Base-by-base conservation (phyloP, 2,113 vertebrate genomes). In the Sarotherodon lohbergeri region DNA sequence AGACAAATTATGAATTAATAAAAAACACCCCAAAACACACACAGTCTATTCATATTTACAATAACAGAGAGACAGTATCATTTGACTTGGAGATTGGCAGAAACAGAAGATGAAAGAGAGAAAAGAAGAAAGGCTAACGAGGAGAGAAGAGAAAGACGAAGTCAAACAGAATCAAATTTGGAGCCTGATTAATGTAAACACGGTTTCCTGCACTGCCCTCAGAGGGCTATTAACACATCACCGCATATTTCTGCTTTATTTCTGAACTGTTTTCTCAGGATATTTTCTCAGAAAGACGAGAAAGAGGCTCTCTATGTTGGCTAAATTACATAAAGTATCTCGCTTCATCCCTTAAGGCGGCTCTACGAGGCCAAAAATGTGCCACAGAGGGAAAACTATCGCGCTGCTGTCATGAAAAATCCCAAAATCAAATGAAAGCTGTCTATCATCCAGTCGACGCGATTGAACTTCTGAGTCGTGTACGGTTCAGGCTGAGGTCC, bases 341-440 rank as follows among this genome's bases (percentile, higher is more conserved):
- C 83, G 80, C 76, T 29, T 36, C n/a, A 10, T 61, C 39, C 52
- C 41, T 85, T 43, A 76, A 78, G 13, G 3, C 3, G 3, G 27
- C 61, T 56, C 52, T 36, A 32, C 17, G 55, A 90, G 87, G 46
- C 57, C 63, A 10, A 50, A 68, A 56, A 50, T 68, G 57, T 13
- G 14, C 54, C 88, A 59, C 61, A 7, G 46, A 86, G 46, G 55
- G 82, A 46, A 89, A 83, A 29, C 52, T 54, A 82, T 84, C 88
- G 80, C 84, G 16, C 24, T 24, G 82, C 82, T 32, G 73, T 81
- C 86, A 85, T 36, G 7, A 90, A 87, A 89, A 90, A 91, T 46
- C 84, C 83, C 89, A 93, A 86, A 91, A 86, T 89, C 80, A 90
- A 91, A 90, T 43, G 86, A 86, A 82, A 84, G 54, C 80, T 85